These are phyloP conservation scores for Ditylenchus dipsaci DNA, from an alignment of 1,140 invertebrate genomes.

Conservation along the genomic window DNA sequence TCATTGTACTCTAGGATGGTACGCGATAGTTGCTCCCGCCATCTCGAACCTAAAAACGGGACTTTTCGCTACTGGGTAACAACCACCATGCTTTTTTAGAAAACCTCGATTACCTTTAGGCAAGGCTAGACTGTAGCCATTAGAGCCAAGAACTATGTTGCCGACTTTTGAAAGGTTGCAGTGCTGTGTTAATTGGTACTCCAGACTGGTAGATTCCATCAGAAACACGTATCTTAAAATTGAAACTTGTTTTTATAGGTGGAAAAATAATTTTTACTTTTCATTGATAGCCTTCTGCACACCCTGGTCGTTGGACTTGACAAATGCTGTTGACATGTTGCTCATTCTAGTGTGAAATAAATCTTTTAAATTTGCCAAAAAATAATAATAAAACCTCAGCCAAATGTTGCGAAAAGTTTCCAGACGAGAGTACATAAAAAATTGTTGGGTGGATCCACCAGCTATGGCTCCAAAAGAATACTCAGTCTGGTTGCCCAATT, in stretches of 20 bases:
- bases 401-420: slow-evolving; percentile 40
- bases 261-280: slow-evolving; percentile 54
- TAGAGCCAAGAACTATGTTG: slow-evolving; percentile 81
- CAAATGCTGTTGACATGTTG: slow-evolving; percentile 73
- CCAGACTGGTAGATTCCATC: slow-evolving; percentile 82
- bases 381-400: slow-evolving; percentile 6
- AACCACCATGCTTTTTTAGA: background rate
- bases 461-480: slow-evolving; percentile 58
- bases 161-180: slow-evolving; percentile 84
- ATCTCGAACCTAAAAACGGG: slow-evolving; percentile 23
- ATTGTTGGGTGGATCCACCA: slow-evolving; percentile 39
- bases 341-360: slow-evolving; percentile 33
- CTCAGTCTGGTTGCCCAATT: slow-evolving; percentile 63
- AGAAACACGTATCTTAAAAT: slow-evolving; percentile 78
- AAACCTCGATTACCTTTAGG: slow-evolving; percentile 65
- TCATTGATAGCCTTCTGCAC: slow-evolving; percentile 77
- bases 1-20: slow-evolving; percentile 45
- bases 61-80: background rate
- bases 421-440: slow-evolving; percentile 44
- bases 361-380: too few species aligned
- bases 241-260: slow-evolving; percentile 93
- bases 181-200: slow-evolving; percentile 82
- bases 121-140: slow-evolving; percentile 87
- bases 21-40: slow-evolving; percentile 39
- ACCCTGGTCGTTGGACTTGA: slow-evolving; percentile 76